Conservation (phyloP, 1,140 invertebrate genomes). For the Physella acuta region DNA sequence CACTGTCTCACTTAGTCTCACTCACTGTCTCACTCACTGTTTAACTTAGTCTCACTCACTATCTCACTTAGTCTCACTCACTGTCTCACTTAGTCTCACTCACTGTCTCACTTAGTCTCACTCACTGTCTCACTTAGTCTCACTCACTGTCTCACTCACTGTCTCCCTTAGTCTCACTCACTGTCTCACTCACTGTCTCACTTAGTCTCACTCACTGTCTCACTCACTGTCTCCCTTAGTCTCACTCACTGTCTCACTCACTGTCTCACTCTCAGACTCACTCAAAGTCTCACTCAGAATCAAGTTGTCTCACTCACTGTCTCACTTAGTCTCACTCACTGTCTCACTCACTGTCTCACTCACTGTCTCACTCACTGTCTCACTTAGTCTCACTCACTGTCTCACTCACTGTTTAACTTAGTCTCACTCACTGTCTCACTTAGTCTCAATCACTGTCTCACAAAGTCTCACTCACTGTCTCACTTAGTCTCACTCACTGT, state of each 20-base stretch:
- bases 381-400: background rate
- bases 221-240: background rate
- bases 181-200: background rate
- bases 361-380: background rate
- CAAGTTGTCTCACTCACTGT: background rate
- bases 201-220: background rate
- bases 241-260: constrained; percentile 3
- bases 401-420: constrained; percentile 16
- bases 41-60: background rate
- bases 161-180: background rate
- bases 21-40: background rate
- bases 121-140: background rate
- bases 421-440: constrained; percentile 9
- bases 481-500: background rate
- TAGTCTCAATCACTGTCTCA: background rate
- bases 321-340: constrained; percentile 10
- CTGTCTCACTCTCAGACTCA: background rate
- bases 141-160: constrained; percentile 2
- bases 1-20: background rate
- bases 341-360: background rate
- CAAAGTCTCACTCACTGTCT: background rate
- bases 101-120: background rate
- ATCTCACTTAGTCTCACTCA: background rate
- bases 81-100: background rate
- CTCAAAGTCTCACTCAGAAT: background rate